phyloP scores from a whole-genome alignment of 2,113 vertebrate species.

The Turdus rufiventris region DNA sequence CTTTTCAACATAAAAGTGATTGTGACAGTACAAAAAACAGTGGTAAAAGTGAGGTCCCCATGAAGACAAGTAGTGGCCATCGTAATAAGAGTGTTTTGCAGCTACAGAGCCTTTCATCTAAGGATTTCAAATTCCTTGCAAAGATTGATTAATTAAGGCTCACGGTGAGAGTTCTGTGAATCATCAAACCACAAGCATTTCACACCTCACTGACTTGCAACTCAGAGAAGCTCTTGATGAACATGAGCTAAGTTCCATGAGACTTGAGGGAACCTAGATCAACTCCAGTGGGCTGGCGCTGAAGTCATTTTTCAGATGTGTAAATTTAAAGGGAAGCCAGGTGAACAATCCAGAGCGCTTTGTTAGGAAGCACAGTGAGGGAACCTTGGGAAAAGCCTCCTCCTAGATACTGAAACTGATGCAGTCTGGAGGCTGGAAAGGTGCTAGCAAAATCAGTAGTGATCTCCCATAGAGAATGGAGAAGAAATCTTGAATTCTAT shows the following conservation, averaged over 20 bases:
- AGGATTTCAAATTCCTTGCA: slow-evolving; percentile 62
- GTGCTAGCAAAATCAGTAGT: neutral
- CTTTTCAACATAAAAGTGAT: neutral
- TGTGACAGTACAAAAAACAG: neutral
- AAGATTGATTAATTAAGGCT: slow-evolving; percentile 66
- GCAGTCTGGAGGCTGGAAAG: neutral
- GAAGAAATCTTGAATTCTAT: neutral
- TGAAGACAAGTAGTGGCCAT: slow-evolving; percentile 21
- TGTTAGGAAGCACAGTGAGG: neutral
- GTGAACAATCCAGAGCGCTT: neutral
- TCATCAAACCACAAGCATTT: slow-evolving; percentile 66
- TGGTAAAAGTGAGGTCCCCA: neutral
- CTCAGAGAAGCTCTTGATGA: slow-evolving; percentile 62
- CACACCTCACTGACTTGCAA: slow-evolving; percentile 68
- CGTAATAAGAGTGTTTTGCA: slow-evolving; percentile 43
- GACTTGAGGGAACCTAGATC: slow-evolving; percentile 59
- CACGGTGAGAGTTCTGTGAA: slow-evolving; percentile 63
- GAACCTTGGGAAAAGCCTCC: neutral
- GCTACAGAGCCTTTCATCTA: slow-evolving; percentile 49
- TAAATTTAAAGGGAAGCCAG: slow-evolving; percentile 54
- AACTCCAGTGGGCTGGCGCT: slow-evolving; percentile 45
- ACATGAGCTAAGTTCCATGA: slow-evolving; percentile 50
- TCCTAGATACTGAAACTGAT: neutral
- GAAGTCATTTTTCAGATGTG: slow-evolving; percentile 53
- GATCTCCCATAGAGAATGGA: neutral